Evolutionary conservation across 2,113 vertebrate genomes (phyloP).

Genomic region (Pelusios castaneus): DNA sequence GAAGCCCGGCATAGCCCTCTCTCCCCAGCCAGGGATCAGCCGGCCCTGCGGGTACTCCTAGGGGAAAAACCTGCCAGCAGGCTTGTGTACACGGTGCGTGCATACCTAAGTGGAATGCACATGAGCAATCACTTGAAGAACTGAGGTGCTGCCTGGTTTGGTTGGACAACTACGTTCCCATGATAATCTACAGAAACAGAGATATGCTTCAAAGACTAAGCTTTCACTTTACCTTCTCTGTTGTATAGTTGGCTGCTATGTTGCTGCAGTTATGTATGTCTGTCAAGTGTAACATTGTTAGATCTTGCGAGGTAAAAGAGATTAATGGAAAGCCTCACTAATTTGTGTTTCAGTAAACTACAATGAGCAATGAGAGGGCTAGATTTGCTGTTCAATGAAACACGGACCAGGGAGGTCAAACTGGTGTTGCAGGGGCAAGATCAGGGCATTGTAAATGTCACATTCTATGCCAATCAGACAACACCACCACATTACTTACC

Average conservation of each 20-base stretch:
- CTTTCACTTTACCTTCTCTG: neutral
- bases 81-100: no score
- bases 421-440: neutral
- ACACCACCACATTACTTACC: neutral
- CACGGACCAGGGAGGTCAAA: neutral
- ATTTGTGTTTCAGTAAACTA: neutral
- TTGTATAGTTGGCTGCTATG: neutral
- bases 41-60: no score
- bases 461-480: neutral
- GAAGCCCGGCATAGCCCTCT: no score
- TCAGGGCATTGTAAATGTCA: neutral
- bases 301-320: rapidly evolving
- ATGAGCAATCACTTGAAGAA: no score
- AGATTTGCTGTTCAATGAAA: neutral
- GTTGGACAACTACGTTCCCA: neutral
- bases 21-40: no score
- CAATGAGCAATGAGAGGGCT: neutral
- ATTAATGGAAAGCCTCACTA: neutral
- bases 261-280: neutral
- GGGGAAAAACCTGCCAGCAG: no score
- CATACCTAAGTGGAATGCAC: no score
- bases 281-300: neutral
- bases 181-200: neutral
- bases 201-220: neutral
- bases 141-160: neutral